A percentile compares a stretch with the other conserved stretches of the same genome.
phyloP scores from a whole-genome alignment of 2,888 invertebrate species.

The Sinopyrophorus schimmeli region DNA sequence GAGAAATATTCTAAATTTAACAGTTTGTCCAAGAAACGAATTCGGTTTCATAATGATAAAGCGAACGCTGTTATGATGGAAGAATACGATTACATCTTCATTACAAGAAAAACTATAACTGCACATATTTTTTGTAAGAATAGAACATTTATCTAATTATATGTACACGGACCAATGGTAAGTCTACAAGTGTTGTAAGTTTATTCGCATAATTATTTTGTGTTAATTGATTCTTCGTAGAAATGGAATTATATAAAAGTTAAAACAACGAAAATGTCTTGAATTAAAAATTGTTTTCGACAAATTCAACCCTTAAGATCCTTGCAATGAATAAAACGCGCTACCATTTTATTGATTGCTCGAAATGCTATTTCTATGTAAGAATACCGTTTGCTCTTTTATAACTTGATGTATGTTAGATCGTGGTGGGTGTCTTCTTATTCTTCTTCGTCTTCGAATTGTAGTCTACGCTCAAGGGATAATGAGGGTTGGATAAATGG shows the following conservation, averaged over 20 bases:
- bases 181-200: slow-evolving; percentile 17
- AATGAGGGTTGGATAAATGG: too few species aligned
- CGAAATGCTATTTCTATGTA: too few species aligned
- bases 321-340: slow-evolving; percentile 15
- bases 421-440: too few species aligned
- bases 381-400: too few species aligned
- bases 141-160: slow-evolving; percentile 24
- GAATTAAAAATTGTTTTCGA: slow-evolving; percentile 2
- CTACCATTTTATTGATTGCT: too few species aligned
- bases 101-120: slow-evolving; percentile 8
- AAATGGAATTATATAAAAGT: slow-evolving; percentile 9
- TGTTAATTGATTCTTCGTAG: slow-evolving; percentile 9
- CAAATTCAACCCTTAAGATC: slow-evolving; percentile 1
- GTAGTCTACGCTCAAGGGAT: too few species aligned
- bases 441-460: too few species aligned
- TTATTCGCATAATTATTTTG: slow-evolving; percentile 6
- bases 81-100: slow-evolving; percentile 18
- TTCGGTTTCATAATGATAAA: too few species aligned
- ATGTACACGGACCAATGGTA: slow-evolving; percentile 28
- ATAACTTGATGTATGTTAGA: too few species aligned
- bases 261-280: slow-evolving; percentile 24
- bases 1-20: too few species aligned
- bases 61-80: too few species aligned
- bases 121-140: slow-evolving; percentile 27
- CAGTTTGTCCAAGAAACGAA: too few species aligned